Evolutionary conservation across 2,113 vertebrate genomes (phyloP).

Genomic region (Aythya baeri): DNA sequence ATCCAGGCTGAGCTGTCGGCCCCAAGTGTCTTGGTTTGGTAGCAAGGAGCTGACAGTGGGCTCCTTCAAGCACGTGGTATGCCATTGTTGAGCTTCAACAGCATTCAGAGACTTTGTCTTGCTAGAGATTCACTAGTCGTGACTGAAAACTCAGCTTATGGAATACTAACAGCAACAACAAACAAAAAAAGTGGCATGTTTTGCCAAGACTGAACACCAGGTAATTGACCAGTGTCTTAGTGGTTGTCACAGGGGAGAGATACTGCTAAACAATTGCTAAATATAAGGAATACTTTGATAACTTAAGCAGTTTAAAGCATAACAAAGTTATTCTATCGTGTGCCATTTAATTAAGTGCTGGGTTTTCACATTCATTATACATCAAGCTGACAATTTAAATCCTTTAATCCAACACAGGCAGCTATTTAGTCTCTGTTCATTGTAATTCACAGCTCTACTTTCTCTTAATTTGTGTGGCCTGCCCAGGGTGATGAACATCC

Average conservation of each 20-base stretch:
- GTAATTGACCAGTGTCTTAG: neutral
- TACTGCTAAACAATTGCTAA: constrained; percentile 77
- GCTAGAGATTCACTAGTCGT: neutral
- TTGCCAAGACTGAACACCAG: neutral
- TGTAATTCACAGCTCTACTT: constrained; percentile 90
- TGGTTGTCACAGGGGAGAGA: constrained; percentile 22
- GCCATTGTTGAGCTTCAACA: neutral
- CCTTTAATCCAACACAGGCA: constrained; percentile 90
- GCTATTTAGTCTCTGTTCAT: constrained; percentile 88
- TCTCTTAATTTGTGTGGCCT: constrained; percentile 85
- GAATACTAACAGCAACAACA: neutral
- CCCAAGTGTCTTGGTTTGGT: neutral
- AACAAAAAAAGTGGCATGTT: neutral
- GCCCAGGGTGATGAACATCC: constrained; percentile 79
- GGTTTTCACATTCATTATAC: constrained; percentile 85
- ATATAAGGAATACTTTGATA: constrained; percentile 69
- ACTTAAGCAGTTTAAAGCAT: constrained; percentile 74
- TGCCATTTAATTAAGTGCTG: constrained; percentile 83
- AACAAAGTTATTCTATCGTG: constrained; percentile 79
- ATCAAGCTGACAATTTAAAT: constrained; percentile 82
- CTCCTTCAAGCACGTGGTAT: neutral
- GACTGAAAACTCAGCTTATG: neutral
- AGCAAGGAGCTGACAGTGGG: neutral
- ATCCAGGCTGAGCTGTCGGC: neutral
- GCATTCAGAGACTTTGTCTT: neutral